Conservation (phyloP, 1,140 invertebrate species). For the Eumaeus atala region DNA sequence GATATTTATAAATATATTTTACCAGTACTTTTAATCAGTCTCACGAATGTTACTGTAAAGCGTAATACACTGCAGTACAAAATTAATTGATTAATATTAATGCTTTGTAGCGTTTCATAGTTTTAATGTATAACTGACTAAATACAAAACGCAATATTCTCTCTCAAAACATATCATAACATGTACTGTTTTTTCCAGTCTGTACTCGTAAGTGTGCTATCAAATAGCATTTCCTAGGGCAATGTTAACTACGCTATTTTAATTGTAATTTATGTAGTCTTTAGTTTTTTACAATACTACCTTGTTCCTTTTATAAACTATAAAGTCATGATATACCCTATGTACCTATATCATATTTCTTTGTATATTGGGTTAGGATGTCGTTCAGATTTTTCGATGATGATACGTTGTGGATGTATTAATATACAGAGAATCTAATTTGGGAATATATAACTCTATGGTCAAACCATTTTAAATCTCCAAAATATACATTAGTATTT, state of each 20-base stretch:
- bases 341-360: not conserved
- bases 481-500: no score
- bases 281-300: conserved; percentile 2
- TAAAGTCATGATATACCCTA: not conserved
- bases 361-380: no score
- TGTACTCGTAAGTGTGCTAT: conserved; percentile 7
- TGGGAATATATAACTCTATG: no score
- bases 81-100: conserved; percentile 2
- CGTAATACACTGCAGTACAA: not conserved
- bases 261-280: not conserved
- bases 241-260: conserved; percentile 3
- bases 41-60: not conserved
- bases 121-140: not conserved
- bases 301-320: not conserved
- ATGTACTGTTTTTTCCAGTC: not conserved
- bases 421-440: no score
- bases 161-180: conserved; percentile 4
- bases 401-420: no score
- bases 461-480: no score
- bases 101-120: conserved; percentile 5
- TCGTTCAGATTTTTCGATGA: no score
- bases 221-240: conserved; percentile 6
- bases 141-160: conserved; percentile 3
- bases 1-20: no score
- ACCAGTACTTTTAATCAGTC: no score